A percentile compares a stretch with the other conserved stretches of the same genome.
These are phyloP conservation scores for Aplocera efformata DNA, from an alignment of 2,888 invertebrate species.

Conservation along the genomic window DNA sequence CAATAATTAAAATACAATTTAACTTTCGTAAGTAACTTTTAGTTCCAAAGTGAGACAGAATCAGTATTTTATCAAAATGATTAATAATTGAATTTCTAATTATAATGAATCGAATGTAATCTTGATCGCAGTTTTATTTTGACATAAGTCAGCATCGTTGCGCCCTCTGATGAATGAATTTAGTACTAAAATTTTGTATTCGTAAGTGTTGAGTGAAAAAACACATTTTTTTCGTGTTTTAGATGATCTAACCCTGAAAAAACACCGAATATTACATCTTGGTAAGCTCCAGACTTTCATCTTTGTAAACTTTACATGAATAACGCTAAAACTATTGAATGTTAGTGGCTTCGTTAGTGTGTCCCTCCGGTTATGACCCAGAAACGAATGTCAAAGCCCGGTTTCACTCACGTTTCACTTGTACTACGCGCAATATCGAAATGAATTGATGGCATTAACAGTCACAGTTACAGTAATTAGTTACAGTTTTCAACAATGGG, in stretches of 20 bases:
- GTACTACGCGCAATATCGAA: conserved; percentile 45
- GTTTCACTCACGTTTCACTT: conserved; percentile 62
- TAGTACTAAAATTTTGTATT: conserved; percentile 79
- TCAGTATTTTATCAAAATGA: conserved; percentile 12
- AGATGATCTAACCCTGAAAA: conserved; percentile 71
- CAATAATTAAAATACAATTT: too few relatives aligned
- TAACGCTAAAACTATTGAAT: conserved; percentile 27
- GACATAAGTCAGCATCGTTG: conserved; percentile 13
- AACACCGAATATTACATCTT: conserved; percentile 65
- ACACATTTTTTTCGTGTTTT: conserved; percentile 77
- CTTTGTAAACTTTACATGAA: conserved; percentile 18
- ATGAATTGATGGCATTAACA: conserved; percentile 25
- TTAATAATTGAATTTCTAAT: too few relatives aligned
- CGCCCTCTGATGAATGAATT: conserved; percentile 53
- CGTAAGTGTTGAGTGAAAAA: conserved; percentile 77
- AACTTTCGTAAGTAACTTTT: too few relatives aligned
- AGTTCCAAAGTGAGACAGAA: conserved; percentile 45
- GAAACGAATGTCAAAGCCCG: conserved; percentile 74
- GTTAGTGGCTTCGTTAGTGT: conserved; percentile 47
- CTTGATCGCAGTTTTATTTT: conserved; percentile 9
- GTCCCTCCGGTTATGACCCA: conserved; percentile 68
- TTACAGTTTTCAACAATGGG: conserved; percentile 14
- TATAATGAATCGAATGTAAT: too few relatives aligned
- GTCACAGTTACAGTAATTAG: too few relatives aligned
- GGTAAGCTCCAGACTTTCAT: conserved; percentile 57